Evolutionary conservation across 1,140 invertebrate genomes (phyloP).

Genomic region (Agrilus planipennis): DNA sequence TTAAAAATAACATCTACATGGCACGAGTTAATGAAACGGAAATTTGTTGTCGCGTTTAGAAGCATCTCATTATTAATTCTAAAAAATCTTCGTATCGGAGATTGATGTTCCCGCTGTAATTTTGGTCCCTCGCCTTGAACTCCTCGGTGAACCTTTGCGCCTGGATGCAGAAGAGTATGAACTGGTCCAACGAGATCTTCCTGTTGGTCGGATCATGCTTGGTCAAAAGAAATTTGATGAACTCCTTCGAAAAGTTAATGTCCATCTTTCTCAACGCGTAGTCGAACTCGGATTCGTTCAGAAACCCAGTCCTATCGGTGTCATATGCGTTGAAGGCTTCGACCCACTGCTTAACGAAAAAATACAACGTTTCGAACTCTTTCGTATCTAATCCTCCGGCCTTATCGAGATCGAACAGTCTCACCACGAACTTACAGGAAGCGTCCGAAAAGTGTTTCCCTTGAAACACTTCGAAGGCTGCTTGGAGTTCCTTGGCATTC

Average conservation of each 20-base stretch:
- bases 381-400: slow-evolving; percentile 28
- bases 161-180: slow-evolving; percentile 28
- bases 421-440: slow-evolving; percentile 28
- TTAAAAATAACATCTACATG: too few species aligned
- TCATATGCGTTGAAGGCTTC: slow-evolving; percentile 26
- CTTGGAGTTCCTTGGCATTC: slow-evolving; percentile 23
- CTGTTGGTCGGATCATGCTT: slow-evolving; percentile 22
- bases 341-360: slow-evolving; percentile 27
- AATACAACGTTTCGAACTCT: slow-evolving; percentile 27
- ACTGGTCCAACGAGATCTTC: slow-evolving; percentile 27
- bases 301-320: slow-evolving; percentile 18
- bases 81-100: slow-evolving; percentile 30
- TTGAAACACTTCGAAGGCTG: slow-evolving; percentile 26
- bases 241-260: slow-evolving; percentile 25
- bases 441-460: slow-evolving; percentile 25
- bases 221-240: slow-evolving; percentile 25
- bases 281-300: slow-evolving; percentile 23
- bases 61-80: slow-evolving; percentile 21
- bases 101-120: slow-evolving; percentile 23
- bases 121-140: slow-evolving; percentile 26
- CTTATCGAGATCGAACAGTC: slow-evolving; percentile 28
- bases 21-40: too few species aligned
- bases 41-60: too few species aligned
- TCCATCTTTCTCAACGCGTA: slow-evolving; percentile 25
- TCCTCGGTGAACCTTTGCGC: slow-evolving; percentile 29